Base-by-base conservation (phyloP, 1,140 invertebrate species). In the Tetraneura akinire region DNA sequence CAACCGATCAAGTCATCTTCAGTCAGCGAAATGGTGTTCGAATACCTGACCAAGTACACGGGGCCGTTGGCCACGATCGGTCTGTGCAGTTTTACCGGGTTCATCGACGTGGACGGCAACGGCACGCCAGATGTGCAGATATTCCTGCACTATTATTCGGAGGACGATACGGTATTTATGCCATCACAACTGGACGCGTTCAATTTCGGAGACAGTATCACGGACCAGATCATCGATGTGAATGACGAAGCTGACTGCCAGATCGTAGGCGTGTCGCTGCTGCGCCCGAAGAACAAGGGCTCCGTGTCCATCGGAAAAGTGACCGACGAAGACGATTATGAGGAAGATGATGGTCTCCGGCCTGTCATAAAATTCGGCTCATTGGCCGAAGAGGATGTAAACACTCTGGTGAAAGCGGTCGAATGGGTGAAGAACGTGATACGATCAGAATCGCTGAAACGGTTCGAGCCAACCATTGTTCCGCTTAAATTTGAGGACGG, bases 181-280 rank as follows among this genome's bases (percentile, higher is more conserved):
- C 64, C 64, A 11, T 51, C 64, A 1, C 80, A 80, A 57, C n/a
- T 80, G 10, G 80, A 68, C 23, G 80, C 68, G 16, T 57, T 80
- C 4, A 71, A 71, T n/a, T 80, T 94, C 1, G 90, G 89, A 0
- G 90, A 94, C 74, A 90, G 92, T 49, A 93, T 93, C 83, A 92
- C 92, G 82, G 88, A 92, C 47, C 89, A 80, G 26, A 64, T 81
- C 23, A 18, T 81, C 29, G 80, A 81, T 9, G 32, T 85, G 42
- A 88, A 90, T 80, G 91, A 89, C 53, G 85, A 86, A 23, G 84
- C 85, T 13, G 90, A 92, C 82, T 88, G 88, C 14, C 92, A 90
- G 80, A 82, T 84, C 1, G 83, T 87, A 8, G 84, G 85, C 62
- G 86, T 87, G 9, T 86, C 87, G 55, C 80, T 88, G 55, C 70